Base-by-base conservation (phyloP, 2,113 vertebrate species). In the Lepus americanus region DNA sequence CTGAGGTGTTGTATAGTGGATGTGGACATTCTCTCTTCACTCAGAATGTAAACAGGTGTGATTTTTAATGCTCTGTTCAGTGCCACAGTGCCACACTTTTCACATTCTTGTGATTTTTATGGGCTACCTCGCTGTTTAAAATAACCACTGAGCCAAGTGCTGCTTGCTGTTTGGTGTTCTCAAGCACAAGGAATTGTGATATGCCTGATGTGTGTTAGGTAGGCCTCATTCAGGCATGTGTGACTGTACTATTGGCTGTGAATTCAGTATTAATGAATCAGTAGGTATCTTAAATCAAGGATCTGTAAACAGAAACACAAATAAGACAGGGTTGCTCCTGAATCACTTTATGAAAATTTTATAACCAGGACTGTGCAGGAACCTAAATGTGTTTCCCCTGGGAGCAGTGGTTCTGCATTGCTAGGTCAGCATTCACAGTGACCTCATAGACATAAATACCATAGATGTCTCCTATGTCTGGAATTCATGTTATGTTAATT, bases 271-370 rank as follows among this genome's bases (percentile, higher is more conserved):
- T 33, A 19, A 29, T 36, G 29, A 59, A 3, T 61, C 5, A 17
- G 2, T 9, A 55, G 0, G 0, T 17, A 1, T 63, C 6, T 33
- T 82, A 61, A 19, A 7, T 12, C 39, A 66, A 59, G 36, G 1
- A 6, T 61, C 39, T 17, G 8, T 76, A 20, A 17, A n/a, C 13
- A 27, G 59, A 61, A 69, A 55, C 20, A 3, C 2, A 1, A 29
- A 14, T 39, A n/a, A 72, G 49, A 23, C 51, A 29, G 10, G 88
- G 27, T 27, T 22, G 9, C 6, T 25, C 27, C 27, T 16, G 44
- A 44, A 36, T 13, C 9, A n/a, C 27, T 53, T 83, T 53, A 77
- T 53, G 19, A 25, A 17, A 36, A 12, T 51, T 27, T 39, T 33
- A 23, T 88, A 51, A 83, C 9, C 83, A 61, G 63, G 29, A 31